Evolutionary conservation across 2,113 vertebrate genomes (phyloP), one percentile per base, ranked within the genome.

Genomic region (Oryzias woworae): DNA sequence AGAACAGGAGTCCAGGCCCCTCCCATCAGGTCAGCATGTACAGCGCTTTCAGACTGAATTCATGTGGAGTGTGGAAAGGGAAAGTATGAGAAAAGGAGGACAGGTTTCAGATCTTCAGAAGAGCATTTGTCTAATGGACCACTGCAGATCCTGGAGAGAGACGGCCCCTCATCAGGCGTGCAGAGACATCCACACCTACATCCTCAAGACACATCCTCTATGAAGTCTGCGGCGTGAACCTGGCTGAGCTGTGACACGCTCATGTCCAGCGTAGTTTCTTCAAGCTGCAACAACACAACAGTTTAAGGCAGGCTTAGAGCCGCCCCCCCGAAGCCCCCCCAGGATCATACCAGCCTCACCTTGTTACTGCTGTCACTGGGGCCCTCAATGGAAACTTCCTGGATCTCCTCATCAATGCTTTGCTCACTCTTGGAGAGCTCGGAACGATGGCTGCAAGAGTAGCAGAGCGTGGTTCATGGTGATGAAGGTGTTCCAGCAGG

Each of bases 401-500:
- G 95, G 20, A 98, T 95, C 84, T 99, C 95, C 81, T 98, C 96
- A 0, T 94, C 94, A 41, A 97, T 93, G 55, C 96, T 98, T 31
- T 94, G 69, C 77, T 96, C 95, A 5, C 95, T 95, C 86, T 71
- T 88, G 0, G 89, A 92, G 43, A 93, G 92, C 52, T 96, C 95
- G 8, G 96, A 96, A 14, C 92, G 92, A 63, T 96, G 95, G 62
- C 95, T 96, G 46, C 18, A 69, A 63, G 12, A 41, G 5, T 56
- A n/a, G 53, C 44, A 44, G 14, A 23, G 14, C 3, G 10, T 10
- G 8, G 36, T 10, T 36, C 36, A 13, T 36, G 36, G 8, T 0
- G 36, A 36, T 12, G 8, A 36, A 12, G 36, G 36, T 3, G 36
- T 36, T 36, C 10, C 36, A 13, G 36, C 36, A 12, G 8, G 36